Evolutionary conservation across 2,797 vertebrate genomes (phyloP).

Genomic region (Peromyscus melanophrys): DNA sequence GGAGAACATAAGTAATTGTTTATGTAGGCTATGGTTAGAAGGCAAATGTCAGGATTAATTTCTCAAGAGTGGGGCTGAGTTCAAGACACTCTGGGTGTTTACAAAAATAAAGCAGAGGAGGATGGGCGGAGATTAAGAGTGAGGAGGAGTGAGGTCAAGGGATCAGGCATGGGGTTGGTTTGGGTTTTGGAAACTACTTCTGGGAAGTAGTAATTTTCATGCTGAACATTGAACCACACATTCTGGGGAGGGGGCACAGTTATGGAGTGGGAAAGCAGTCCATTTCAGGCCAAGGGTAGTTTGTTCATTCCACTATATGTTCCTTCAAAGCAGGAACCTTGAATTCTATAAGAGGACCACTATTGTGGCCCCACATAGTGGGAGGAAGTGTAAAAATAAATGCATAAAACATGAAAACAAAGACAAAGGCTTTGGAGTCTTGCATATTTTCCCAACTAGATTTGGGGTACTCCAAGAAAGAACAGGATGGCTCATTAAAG

Average conservation of each 20-base stretch:
- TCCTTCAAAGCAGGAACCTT: background rate
- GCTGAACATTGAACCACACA: background rate
- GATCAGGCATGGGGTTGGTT: background rate
- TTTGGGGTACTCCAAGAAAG: background rate
- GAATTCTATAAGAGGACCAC: background rate
- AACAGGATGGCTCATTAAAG: background rate
- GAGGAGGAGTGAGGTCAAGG: background rate
- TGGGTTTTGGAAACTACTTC: conserved; percentile 1
- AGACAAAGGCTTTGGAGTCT: background rate
- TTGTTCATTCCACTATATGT: background rate
- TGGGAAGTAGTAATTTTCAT: background rate
- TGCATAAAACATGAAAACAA: background rate
- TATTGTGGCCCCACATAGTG: background rate
- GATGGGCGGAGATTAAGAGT: background rate
- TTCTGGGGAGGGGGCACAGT: background rate
- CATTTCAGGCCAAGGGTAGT: background rate
- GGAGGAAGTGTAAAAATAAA: background rate
- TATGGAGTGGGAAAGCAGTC: background rate
- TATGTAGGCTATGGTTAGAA: background rate
- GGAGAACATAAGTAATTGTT: background rate
- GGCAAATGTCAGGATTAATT: conserved; percentile 24
- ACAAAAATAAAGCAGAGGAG: background rate
- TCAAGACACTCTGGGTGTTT: background rate
- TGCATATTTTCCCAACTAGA: background rate
- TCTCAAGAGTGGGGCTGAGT: conserved; percentile 36